Evolutionary conservation across 2,113 vertebrate genomes (phyloP).

Genomic region (Amblyopsis rosae): DNA sequence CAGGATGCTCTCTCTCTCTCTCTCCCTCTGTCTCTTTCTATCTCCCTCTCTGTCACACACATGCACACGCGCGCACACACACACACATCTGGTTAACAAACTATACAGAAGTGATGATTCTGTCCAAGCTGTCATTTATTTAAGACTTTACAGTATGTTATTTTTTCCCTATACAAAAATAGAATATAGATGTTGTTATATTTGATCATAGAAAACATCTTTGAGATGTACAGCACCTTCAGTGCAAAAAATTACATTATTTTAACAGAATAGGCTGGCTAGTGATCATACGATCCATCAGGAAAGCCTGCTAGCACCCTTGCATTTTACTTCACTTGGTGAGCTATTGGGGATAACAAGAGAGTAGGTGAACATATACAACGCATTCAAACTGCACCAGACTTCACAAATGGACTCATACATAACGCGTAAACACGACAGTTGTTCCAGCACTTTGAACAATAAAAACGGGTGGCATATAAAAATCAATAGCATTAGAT

Average conservation of each 20-base stretch:
- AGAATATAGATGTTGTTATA: conserved; percentile 69
- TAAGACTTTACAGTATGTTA: conserved; percentile 78
- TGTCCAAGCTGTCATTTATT: conserved; percentile 78
- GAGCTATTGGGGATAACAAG: conserved; percentile 48
- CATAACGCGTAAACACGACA: conserved; percentile 50
- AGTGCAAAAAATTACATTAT: conserved; percentile 68
- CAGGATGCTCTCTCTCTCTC: neutral
- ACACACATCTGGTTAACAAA: conserved; percentile 39
- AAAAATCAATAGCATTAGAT: conserved; percentile 57
- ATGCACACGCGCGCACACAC: neutral
- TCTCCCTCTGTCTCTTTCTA: neutral
- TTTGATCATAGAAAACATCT: conserved; percentile 77
- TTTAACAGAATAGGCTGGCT: conserved; percentile 58
- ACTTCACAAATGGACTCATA: conserved; percentile 60
- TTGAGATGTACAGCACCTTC: conserved; percentile 73
- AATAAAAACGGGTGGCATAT: conserved; percentile 49
- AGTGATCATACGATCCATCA: conserved; percentile 54
- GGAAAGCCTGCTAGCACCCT: conserved; percentile 67
- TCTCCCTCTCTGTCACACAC: neutral
- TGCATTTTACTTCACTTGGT: conserved; percentile 47
- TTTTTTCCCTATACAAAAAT: conserved; percentile 77
- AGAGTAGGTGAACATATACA: conserved; percentile 52
- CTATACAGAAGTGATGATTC: conserved; percentile 47
- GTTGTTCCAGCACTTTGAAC: conserved; percentile 44
- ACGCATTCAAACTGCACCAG: conserved; percentile 57